Percentiles rank a stretch among this genome's conserved stretches.
phyloP scores from a whole-genome alignment of 92 coral and sea anemone genomes.

The Diadumene lineata region DNA sequence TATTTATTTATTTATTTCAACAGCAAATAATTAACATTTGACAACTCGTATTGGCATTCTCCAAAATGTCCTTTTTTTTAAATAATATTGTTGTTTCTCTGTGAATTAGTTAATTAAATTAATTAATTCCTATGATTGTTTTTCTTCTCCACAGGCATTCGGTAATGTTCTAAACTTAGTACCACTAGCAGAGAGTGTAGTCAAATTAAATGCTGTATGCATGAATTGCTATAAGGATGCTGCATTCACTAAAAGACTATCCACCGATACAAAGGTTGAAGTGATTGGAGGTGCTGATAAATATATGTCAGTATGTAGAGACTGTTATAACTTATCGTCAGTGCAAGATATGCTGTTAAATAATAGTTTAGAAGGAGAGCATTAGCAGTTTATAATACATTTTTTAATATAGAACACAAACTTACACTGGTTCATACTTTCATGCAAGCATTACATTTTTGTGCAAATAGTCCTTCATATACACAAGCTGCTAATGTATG shows the following conservation, averaged over 20 bases:
- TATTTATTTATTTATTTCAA: too few relatives aligned
- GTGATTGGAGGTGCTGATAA: slow-evolving; percentile 98
- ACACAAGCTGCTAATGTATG: too few relatives aligned
- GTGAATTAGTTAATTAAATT: too few relatives aligned
- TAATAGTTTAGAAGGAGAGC: slow-evolving; percentile 23
- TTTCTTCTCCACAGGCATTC: slow-evolving; percentile 79
- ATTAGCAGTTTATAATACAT: too few relatives aligned
- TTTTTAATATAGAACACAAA: too few relatives aligned
- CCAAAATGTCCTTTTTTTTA: too few relatives aligned
- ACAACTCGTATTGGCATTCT: too few relatives aligned
- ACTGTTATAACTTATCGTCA: slow-evolving; percentile 65
- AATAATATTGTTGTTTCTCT: too few relatives aligned
- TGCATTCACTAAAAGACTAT: slow-evolving; percentile 93
- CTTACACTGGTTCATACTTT: too few relatives aligned
- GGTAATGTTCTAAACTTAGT: slow-evolving; percentile 81
- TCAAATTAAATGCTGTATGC: slow-evolving; percentile 96
- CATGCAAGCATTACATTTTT: too few relatives aligned
- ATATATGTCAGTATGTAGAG: slow-evolving; percentile 97
- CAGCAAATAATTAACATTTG: too few relatives aligned
- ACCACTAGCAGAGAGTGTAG: slow-evolving; percentile 96
- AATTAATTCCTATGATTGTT: not conserved
- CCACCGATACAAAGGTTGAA: slow-evolving; percentile 86
- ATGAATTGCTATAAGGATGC: slow-evolving; percentile 99
- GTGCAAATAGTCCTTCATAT: too few relatives aligned
- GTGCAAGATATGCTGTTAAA: slow-evolving; percentile 56